These are phyloP conservation scores for Lagria hirta DNA, from an alignment of 2,888 invertebrate species.

Conservation along the genomic window DNA sequence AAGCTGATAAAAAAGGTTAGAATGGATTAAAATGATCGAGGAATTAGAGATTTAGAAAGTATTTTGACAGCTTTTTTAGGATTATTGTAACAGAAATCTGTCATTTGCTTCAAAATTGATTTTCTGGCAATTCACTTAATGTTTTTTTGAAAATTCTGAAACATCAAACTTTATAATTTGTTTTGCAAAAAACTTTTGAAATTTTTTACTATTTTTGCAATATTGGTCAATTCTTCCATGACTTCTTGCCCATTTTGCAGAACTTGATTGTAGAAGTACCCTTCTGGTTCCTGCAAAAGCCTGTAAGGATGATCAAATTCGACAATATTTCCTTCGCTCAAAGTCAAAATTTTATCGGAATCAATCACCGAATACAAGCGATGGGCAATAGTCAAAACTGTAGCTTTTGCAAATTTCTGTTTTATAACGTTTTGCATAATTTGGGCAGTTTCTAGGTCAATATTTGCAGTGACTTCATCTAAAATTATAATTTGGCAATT, in stretches of 20 bases:
- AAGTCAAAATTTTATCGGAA: conserved; percentile 73
- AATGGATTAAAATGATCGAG: no score
- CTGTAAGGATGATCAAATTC: conserved; percentile 75
- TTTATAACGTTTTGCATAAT: conserved; percentile 73
- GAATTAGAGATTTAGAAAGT: no score
- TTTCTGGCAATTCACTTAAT: no score
- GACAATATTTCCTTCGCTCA: conserved; percentile 72
- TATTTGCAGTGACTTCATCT: conserved; percentile 76
- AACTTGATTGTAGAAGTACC: conserved; percentile 4
- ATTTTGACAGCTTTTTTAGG: no score
- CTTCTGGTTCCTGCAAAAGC: conserved; percentile 58
- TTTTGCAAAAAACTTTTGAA: no score
- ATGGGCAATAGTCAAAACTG: conserved; percentile 79
- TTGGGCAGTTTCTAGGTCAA: conserved; percentile 71
- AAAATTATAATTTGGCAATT: conserved; percentile 27
- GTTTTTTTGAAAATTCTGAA: no score
- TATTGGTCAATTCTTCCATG: no score
- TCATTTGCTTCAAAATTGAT: no score
- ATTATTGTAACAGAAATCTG: no score
- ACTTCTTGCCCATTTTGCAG: conserved; percentile 7
- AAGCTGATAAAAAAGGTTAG: no score
- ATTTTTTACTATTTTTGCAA: no score
- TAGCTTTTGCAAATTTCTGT: conserved; percentile 69
- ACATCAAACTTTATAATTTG: no score
- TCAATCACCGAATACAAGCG: conserved; percentile 81